These are phyloP conservation scores for Lasioglossum villosulum DNA, from an alignment of 2,888 invertebrate species.

Conservation along the genomic window DNA sequence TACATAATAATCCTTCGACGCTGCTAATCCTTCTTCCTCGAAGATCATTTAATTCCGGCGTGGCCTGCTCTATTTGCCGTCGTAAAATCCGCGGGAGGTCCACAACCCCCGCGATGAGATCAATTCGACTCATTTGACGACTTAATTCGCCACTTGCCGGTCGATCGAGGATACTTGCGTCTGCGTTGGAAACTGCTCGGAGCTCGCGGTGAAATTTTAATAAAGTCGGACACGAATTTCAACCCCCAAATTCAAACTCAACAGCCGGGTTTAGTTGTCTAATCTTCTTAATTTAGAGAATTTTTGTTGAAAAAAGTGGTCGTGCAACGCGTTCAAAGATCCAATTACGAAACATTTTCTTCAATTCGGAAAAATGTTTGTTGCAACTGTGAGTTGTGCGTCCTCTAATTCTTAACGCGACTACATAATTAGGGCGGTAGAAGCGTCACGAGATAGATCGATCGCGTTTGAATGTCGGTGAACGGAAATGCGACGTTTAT, in stretches of 20 bases:
- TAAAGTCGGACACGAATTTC: background rate
- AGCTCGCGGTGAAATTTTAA: background rate
- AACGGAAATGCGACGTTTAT: background rate
- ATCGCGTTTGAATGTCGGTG: background rate
- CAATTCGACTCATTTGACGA: slow-evolving; percentile 17
- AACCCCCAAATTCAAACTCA: background rate
- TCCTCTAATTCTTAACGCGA: background rate
- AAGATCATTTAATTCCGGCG: slow-evolving; percentile 20
- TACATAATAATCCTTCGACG: slow-evolving; percentile 10
- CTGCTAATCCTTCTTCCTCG: slow-evolving; percentile 9
- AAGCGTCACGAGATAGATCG: background rate
- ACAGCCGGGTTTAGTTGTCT: background rate
- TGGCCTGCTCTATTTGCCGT: slow-evolving; percentile 1
- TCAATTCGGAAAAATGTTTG: background rate
- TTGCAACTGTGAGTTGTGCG: background rate
- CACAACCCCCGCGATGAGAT: slow-evolving; percentile 10
- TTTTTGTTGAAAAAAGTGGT: no score
- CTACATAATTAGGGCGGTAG: background rate
- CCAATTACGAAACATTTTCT: background rate
- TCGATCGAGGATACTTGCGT: slow-evolving; percentile 1
- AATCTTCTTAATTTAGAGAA: background rate
- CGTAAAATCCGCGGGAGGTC: slow-evolving; percentile 30
- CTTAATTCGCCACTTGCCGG: slow-evolving; percentile 26
- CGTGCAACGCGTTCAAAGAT: background rate
- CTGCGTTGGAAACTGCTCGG: background rate